Base-by-base conservation (phyloP, 2,888 invertebrate genomes). In the Clostera curtula region DNA sequence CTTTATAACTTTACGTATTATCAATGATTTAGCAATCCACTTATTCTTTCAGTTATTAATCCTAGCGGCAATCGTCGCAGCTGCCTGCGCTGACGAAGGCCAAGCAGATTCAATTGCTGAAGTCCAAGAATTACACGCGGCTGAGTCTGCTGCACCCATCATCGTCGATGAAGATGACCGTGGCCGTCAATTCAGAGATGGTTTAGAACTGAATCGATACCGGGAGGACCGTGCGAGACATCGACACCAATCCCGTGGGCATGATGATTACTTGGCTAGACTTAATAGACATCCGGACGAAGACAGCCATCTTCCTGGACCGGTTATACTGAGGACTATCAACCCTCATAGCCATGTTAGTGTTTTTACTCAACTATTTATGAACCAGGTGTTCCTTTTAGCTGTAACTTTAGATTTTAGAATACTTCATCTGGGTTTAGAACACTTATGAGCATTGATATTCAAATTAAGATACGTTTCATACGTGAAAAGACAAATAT, bases 271-370 rank as follows among this genome's bases (percentile, higher is more conserved):
- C 8, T 21, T 18, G 10, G 35, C 40, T 3, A 27, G 40, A 7
- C 31, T 31, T 11, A 27, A 38, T 3, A 21, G 33, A 25, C 6
- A 10, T n/a, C 25, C 4, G 9, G 17, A 24, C 15, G 19, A 22
- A n/a, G 19, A 29, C n/a, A 20, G 28, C 3, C 25, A 31, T 17
- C 12, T 25, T 10, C 27, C n/a, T 4, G 28, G 33, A n/a, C 61
- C 59, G 2, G 36, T 48, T 5, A 55, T 57, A 8, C 25, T 61
- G 5, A 38, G 59, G 2, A 37, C 43, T 13, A 51, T 54, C 12
- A 32, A 39, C 24, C 49, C 48, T 4, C 42, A 53, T 6, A 27
- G 8, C 26, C 39, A 48, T 27, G 61, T 56, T 28, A 50, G 58
- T 41, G 6, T 19, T 21, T 7, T 12, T 13, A 9, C 12, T 15